Evolutionary conservation across 2,113 vertebrate species (phyloP), one percentile per base, ranked within the genome.

Genomic region (Aphyosemion australe): DNA sequence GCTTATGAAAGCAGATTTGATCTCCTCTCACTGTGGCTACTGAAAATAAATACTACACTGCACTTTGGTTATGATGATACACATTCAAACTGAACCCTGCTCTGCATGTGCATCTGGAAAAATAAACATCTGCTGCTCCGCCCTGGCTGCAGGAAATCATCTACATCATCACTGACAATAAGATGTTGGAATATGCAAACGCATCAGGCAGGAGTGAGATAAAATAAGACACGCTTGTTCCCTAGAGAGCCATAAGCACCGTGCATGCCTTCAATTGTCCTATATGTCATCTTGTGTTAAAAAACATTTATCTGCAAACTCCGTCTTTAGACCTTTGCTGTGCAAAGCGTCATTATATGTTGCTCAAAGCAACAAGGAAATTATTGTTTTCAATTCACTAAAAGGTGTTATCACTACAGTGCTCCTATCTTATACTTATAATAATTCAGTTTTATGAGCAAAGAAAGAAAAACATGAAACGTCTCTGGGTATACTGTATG

Each of bases 381-480:
- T 61, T 65, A 61, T 61, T 39, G 8, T 62, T 76, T 56, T 50
- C 20, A n/a, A n/a, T n/a, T n/a, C n/a, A n/a, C n/a, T 41, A 39
- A 41, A 55, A 37, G 65, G 21, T 1, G 26, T 8, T 39, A 8
- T 58, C 64, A 21, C 61, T 70, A 68, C 41, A 70, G 34, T 69
- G 71, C 50, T 46, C 46, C 26, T 69, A 11, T 73, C 15, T 47
- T 32, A 52, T 39, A 53, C 31, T 64, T 66, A 42, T 65, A 53
- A 54, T 52, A 47, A 73, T 70, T 65, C 50, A 82, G 65, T 80
- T 85, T 51, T 34, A 39, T 83, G 65, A 76, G 84, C 74, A 84
- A 72, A 65, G 85, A 78, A 83, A 83, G 84, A 62, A 74, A 46
- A n/a, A 55, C 69, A 79, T 75, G 57, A 73, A 60, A 63, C 60